phyloP scores from a whole-genome alignment of 2,797 vertebrate species.

The Selene dorsalis region DNA sequence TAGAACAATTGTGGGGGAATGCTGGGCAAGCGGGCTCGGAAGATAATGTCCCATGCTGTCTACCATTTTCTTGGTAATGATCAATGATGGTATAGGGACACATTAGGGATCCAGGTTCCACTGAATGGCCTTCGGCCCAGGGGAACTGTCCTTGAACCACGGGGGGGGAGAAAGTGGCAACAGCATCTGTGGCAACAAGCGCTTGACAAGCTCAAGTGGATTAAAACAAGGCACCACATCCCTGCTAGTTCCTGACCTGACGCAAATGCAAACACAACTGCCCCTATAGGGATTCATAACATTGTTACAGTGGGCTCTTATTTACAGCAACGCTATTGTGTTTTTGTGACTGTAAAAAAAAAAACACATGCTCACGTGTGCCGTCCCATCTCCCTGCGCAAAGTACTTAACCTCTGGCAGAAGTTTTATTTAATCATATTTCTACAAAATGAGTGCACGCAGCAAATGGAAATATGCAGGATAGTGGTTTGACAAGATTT shows the following conservation, averaged over 20 bases:
- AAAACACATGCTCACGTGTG: slow-evolving; percentile 22
- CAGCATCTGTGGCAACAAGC: slow-evolving; percentile 25
- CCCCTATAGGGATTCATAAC: slow-evolving; percentile 45
- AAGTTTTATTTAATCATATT: slow-evolving; percentile 6
- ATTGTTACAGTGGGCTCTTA: slow-evolving; percentile 23
- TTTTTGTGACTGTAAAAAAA: not conserved
- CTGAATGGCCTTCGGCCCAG: slow-evolving; percentile 37
- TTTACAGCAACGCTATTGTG: slow-evolving; percentile 32
- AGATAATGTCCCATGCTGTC: slow-evolving; percentile 52
- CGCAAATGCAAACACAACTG: slow-evolving; percentile 12
- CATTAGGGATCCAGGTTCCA: slow-evolving; percentile 49
- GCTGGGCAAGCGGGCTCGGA: slow-evolving; percentile 15
- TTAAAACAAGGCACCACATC: slow-evolving; percentile 51
- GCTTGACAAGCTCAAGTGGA: slow-evolving; percentile 25
- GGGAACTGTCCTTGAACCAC: slow-evolving; percentile 51
- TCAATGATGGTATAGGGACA: slow-evolving; percentile 39
- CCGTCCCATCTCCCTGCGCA: not conserved
- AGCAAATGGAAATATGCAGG: not conserved
- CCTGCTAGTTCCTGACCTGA: slow-evolving; percentile 42
- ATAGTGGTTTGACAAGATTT: not conserved
- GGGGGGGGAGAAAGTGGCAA: not conserved
- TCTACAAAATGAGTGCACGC: not conserved
- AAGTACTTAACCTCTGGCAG: not conserved
- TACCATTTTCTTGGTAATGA: slow-evolving; percentile 44
- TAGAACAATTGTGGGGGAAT: slow-evolving; percentile 65